phyloP scores from a whole-genome alignment of 2,888 invertebrate species.

The Drosophila hamatofila region DNA sequence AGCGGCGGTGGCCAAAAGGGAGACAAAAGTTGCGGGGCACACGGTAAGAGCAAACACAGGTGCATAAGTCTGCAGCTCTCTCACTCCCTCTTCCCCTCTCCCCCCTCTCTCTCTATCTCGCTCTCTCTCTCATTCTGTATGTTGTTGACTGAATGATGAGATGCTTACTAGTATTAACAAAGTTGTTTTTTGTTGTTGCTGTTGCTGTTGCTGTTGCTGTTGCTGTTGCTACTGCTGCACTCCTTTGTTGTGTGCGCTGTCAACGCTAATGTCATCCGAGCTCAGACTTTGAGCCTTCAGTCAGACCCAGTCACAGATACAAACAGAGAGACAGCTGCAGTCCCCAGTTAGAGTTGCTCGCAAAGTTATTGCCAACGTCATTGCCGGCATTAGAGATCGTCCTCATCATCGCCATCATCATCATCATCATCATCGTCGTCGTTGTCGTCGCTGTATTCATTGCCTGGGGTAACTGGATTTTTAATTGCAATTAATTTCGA shows the following conservation, averaged over 20 bases:
- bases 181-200: constrained; percentile 47
- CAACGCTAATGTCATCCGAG: constrained; percentile 71
- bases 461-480: constrained; percentile 44
- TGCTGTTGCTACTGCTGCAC: constrained; percentile 22
- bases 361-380: constrained; percentile 42
- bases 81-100: not conserved
- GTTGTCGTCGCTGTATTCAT: constrained; percentile 2
- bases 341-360: constrained; percentile 26
- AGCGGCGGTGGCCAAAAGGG: constrained; percentile 12
- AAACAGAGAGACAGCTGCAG: constrained; percentile 26
- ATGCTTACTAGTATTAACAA: constrained; percentile 72
- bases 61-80: constrained; percentile 29
- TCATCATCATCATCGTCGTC: not conserved
- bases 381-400: constrained; percentile 46
- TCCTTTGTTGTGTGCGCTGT: constrained; percentile 57
- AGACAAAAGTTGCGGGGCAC: constrained; percentile 27
- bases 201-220: constrained; percentile 4
- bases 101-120: not conserved
- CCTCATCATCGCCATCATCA: constrained; percentile 11
- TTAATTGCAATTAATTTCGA: constrained; percentile 70
- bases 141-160: constrained; percentile 58
- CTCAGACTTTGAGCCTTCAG: constrained; percentile 50
- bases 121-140: not conserved
- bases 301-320: constrained; percentile 20
- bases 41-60: constrained; percentile 56